Percentiles rank a stretch among this genome's conserved stretches.
Conservation (phyloP, 2,888 invertebrate genomes). For the Euphydryas editha region DNA sequence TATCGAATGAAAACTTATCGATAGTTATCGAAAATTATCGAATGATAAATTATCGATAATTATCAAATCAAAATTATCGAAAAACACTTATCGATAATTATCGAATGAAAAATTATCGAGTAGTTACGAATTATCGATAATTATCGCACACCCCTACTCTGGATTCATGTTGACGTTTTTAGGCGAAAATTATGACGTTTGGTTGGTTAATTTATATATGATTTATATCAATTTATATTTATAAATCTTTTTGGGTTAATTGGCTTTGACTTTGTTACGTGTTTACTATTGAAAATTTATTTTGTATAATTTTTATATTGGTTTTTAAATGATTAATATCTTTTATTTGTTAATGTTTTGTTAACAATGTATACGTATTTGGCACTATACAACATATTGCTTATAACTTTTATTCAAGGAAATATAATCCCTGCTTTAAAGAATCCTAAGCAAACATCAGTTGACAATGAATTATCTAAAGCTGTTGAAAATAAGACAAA, state of each 20-base stretch:
- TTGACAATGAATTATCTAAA: constrained; percentile 31
- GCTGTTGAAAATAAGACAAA: constrained; percentile 47
- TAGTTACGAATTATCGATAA: too few species aligned
- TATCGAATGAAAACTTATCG: too few species aligned
- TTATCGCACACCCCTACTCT: too few species aligned
- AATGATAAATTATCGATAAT: too few species aligned
- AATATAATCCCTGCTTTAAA: constrained; percentile 43
- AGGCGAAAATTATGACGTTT: background rate
- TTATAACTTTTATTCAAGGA: constrained; percentile 47
- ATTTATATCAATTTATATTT: too few species aligned
- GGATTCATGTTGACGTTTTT: constrained; percentile 9
- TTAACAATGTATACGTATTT: constrained; percentile 51
- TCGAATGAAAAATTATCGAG: too few species aligned
- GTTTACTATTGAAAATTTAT: constrained; percentile 2
- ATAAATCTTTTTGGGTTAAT: too few species aligned
- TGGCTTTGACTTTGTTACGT: too few species aligned
- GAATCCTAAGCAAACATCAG: constrained; percentile 29
- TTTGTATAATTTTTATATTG: background rate
- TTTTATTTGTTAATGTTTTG: constrained; percentile 36
- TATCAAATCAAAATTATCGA: too few species aligned
- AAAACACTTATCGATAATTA: too few species aligned
- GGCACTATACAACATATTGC: constrained; percentile 50
- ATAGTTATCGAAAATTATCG: too few species aligned
- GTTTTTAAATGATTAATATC: constrained; percentile 16
- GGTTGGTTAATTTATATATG: too few species aligned